Percentiles rank a stretch among this genome's conserved stretches.
phyloP scores from a whole-genome alignment of 1,140 invertebrate species.

The Battus philenor region DNA sequence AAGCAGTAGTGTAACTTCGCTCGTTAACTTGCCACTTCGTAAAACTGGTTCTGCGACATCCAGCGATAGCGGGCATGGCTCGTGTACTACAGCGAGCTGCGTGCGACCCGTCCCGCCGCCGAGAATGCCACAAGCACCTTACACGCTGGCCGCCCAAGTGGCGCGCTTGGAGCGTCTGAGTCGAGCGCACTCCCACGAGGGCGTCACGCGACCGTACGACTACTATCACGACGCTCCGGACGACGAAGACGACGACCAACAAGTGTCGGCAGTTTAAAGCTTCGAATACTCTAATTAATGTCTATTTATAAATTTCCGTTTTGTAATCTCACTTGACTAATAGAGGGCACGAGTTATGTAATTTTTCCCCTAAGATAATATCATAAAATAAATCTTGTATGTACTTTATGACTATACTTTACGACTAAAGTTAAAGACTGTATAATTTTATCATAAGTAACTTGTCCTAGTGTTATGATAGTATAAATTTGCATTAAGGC shows the following conservation, averaged over 20 bases:
- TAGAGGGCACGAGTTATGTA: constrained; percentile 68
- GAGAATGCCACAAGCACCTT: constrained; percentile 83
- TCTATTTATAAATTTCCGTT: constrained; percentile 69
- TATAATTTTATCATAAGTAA: constrained; percentile 66
- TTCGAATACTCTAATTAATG: constrained; percentile 62
- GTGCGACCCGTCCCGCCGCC: constrained; percentile 76
- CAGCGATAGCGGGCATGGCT: constrained; percentile 90
- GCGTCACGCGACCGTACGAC: constrained; percentile 83
- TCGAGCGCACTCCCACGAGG: constrained; percentile 90
- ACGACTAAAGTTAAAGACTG: constrained; percentile 72
- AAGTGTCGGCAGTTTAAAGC: constrained; percentile 70
- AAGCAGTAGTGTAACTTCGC: constrained; percentile 95
- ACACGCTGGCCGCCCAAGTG: constrained; percentile 88
- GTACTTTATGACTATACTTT: too few relatives aligned
- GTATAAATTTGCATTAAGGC: constrained; percentile 66
- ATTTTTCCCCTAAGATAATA: constrained; percentile 46
- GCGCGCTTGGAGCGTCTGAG: constrained; percentile 84
- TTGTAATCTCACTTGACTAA: constrained; percentile 71
- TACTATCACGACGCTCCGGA: constrained; percentile 84
- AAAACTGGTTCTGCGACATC: constrained; percentile 92
- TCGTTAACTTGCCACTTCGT: constrained; percentile 90
- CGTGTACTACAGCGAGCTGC: constrained; percentile 77
- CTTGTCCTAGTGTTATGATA: constrained; percentile 69
- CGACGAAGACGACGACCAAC: constrained; percentile 81
- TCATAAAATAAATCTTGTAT: constrained; percentile 56